These are phyloP conservation scores for Cassiopea andromeda DNA, from an alignment of 30 jellyfish, hydroid and myxozoan species.

Conservation along the genomic window DNA sequence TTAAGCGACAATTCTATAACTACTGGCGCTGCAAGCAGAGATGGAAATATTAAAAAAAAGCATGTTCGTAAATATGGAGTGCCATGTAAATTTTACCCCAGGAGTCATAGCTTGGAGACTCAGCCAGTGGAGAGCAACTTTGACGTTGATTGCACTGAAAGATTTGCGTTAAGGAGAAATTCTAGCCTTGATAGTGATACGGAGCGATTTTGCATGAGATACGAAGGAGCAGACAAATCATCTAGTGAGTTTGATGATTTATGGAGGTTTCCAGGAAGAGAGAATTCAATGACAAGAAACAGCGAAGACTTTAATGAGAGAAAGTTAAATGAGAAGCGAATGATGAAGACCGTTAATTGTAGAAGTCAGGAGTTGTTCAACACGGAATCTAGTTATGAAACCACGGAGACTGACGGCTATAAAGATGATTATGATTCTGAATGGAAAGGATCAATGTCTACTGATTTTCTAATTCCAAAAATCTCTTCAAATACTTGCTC, in stretches of 20 bases:
- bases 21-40: background rate
- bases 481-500: background rate
- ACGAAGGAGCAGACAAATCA: slow-evolving; percentile 1
- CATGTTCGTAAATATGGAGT: slow-evolving; percentile 29
- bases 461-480: background rate
- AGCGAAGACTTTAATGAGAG: background rate
- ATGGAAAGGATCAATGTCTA: background rate
- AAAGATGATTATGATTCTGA: background rate
- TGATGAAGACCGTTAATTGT: background rate
- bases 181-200: slow-evolving; percentile 33
- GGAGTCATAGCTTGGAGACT: slow-evolving; percentile 42
- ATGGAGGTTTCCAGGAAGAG: background rate
- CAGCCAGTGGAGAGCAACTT: background rate
- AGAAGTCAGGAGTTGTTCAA: background rate
- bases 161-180: slow-evolving; percentile 14
- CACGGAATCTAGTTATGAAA: background rate
- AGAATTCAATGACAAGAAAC: background rate
- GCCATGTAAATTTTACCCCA: slow-evolving; percentile 7
- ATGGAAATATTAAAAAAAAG: background rate
- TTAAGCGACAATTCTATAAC: background rate
- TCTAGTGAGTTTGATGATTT: background rate
- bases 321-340: background rate
- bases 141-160: background rate
- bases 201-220: slow-evolving; percentile 5
- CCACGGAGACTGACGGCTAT: background rate